Evolutionary conservation across 2,113 vertebrate genomes (phyloP).

Genomic region (Diphyllodes magnificus): DNA sequence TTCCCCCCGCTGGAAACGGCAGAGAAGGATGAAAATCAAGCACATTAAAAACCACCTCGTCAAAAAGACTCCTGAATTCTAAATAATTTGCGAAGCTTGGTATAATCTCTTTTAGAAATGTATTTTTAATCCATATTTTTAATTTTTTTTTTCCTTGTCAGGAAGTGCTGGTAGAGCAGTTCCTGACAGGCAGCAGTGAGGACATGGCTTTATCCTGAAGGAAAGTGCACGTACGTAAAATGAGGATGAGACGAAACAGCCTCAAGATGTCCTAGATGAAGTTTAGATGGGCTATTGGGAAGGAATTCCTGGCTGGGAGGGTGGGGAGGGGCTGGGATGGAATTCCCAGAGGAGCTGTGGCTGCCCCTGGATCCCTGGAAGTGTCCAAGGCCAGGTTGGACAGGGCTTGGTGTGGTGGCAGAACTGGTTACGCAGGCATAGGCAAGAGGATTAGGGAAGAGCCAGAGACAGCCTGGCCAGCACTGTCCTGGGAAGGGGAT

Average conservation of each 20-base stretch:
- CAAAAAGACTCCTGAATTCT: neutral
- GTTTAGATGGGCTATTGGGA: neutral
- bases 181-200: neutral
- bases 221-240: accelerated
- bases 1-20: neutral
- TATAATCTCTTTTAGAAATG: accelerated
- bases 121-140: neutral
- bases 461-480: too few species aligned
- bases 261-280: neutral
- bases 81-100: accelerated
- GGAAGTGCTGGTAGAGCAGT: neutral
- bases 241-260: accelerated
- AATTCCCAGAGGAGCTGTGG: neutral
- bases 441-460: too few species aligned
- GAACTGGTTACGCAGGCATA: too few species aligned
- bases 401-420: too few species aligned
- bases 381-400: accelerated
- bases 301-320: neutral
- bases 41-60: neutral
- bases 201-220: neutral
- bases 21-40: neutral
- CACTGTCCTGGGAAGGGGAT: too few species aligned
- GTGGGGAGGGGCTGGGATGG: accelerated
- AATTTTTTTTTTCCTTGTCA: neutral
- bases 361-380: neutral